phyloP scores from a whole-genome alignment of 1,140 invertebrate genomes.

The Eubasilissa regina region DNA sequence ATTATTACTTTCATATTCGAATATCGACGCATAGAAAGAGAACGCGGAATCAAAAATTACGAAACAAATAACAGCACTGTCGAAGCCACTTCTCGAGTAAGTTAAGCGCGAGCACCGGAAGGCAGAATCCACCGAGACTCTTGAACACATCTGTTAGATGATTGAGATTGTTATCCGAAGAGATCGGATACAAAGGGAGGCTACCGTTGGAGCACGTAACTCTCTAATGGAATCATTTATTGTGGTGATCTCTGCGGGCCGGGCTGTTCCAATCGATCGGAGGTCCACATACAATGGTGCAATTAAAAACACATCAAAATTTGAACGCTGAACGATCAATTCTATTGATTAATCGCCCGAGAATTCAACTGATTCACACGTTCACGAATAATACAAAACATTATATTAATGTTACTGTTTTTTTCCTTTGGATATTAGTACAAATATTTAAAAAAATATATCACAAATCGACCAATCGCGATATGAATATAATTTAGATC shows the following conservation, averaged over 20 bases:
- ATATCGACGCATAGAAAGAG: no score
- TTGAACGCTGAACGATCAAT: conserved; percentile 12
- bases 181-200: conserved; percentile 25
- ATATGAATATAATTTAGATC: no score
- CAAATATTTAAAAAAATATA: no score
- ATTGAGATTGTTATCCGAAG: conserved; percentile 53
- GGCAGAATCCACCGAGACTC: background rate
- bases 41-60: no score
- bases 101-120: background rate
- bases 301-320: conserved; percentile 35
- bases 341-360: conserved; percentile 3
- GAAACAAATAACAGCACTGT: no score
- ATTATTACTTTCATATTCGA: no score
- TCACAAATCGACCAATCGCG: no score
- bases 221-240: conserved; percentile 46
- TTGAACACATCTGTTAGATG: conserved; percentile 41
- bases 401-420: no score
- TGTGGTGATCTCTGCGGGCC: background rate
- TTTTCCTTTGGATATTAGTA: no score
- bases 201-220: conserved; percentile 30
- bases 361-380: conserved; percentile 15
- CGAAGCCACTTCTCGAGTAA: no score
- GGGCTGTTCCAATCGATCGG: conserved; percentile 1
- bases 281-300: conserved; percentile 16
- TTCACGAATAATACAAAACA: background rate